Evolutionary conservation across 1,140 invertebrate species (phyloP).

Genomic region (Micrasema minimum): DNA sequence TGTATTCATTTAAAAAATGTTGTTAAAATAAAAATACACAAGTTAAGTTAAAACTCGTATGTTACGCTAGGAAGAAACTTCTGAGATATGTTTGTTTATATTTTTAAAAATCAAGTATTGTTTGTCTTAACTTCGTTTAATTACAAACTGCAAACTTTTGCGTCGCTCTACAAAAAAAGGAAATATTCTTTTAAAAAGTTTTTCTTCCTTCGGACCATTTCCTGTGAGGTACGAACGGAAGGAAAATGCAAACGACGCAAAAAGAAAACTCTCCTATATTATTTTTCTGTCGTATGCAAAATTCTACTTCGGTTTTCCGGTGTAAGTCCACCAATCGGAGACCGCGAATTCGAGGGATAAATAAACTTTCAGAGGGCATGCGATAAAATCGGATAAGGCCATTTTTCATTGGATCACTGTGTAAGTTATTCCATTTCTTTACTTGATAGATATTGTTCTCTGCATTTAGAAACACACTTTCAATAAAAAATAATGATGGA

Average conservation of each 20-base stretch:
- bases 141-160: background rate
- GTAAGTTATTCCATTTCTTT: conserved; percentile 51
- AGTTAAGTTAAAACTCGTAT: too few relatives aligned
- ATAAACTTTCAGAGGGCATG: conserved; percentile 51
- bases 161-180: conserved; percentile 8
- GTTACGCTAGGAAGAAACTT: too few relatives aligned
- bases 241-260: conserved; percentile 18
- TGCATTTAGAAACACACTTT: background rate
- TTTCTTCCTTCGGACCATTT: conserved; percentile 22
- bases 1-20: too few relatives aligned
- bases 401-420: conserved; percentile 52
- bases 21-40: too few relatives aligned
- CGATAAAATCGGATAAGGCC: conserved; percentile 53
- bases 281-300: conserved; percentile 49
- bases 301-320: conserved; percentile 38
- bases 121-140: background rate
- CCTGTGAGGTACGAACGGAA: conserved; percentile 16
- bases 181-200: conserved; percentile 23
- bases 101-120: too few relatives aligned
- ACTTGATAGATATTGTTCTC: conserved; percentile 48
- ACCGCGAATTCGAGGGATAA: conserved; percentile 46
- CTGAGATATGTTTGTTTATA: too few relatives aligned
- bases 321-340: conserved; percentile 40
- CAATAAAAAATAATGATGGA: too few relatives aligned
- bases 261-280: conserved; percentile 40